A percentile compares a stretch with the other conserved stretches of the same genome.
These are phyloP conservation scores for Macrostomum lignano DNA, from an alignment of 1,140 invertebrate species.

Conservation along the genomic window DNA sequence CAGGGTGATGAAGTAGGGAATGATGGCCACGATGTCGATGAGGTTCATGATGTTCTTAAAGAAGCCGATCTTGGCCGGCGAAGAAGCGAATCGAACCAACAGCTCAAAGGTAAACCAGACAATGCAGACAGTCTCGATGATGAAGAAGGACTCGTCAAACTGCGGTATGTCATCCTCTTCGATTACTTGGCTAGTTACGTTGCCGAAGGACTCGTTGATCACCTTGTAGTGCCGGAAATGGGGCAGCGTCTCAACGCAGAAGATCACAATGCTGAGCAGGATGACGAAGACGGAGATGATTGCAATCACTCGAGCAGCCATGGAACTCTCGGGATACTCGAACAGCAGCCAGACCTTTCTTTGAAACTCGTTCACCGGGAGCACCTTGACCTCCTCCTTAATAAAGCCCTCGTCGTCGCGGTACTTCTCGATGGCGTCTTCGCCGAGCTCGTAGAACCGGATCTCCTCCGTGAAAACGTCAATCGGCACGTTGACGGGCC, in stretches of 20 bases:
- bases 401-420: conserved; percentile 4
- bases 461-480: conserved; percentile 27
- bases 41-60: conserved; percentile 69
- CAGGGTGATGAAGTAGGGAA: conserved; percentile 95
- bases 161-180: conserved; percentile 5
- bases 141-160: conserved; percentile 11
- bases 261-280: conserved; percentile 81
- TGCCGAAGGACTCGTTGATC: neutral
- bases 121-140: conserved; percentile 27
- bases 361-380: conserved; percentile 46
- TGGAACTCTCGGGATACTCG: conserved; percentile 96
- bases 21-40: conserved; percentile 87
- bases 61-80: conserved; percentile 27
- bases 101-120: conserved; percentile 26
- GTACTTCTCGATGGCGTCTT: conserved; percentile 13
- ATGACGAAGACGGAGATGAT: conserved; percentile 98
- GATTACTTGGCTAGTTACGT: neutral
- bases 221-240: conserved; percentile 76
- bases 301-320: conserved; percentile 83
- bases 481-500: conserved; percentile 85
- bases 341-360: conserved; percentile 79
- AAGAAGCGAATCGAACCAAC: conserved; percentile 12
- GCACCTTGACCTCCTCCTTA: conserved; percentile 4
- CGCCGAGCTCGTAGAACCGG: conserved; percentile 22
- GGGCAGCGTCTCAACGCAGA: conserved; percentile 94